Base-by-base conservation (phyloP, 2,888 invertebrate genomes). In the Stegana nigrithorax region DNA sequence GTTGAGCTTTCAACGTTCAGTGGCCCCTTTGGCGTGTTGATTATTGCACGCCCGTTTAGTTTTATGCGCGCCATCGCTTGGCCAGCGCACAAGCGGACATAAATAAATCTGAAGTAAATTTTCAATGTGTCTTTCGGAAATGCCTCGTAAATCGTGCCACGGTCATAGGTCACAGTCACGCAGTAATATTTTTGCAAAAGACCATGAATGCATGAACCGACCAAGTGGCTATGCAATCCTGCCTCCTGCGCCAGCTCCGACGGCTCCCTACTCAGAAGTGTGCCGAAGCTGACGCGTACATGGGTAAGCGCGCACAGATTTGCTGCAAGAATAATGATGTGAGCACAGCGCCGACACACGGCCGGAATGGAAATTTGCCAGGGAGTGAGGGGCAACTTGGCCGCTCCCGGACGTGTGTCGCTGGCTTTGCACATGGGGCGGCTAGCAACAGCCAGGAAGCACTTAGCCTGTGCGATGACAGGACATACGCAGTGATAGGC, bases 71-170 rank as follows among this genome's bases (percentile, higher is more conserved):
- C 25, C 23, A 39, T 29, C 14, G 36, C 27, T 50, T n/a, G n/a
- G 45, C 39, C 10, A 7, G 68, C 66, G 62, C 60, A 67, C 74
- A 61, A 62, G n/a, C n/a, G n/a, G n/a, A 68, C 75, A 75, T 75
- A 73, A 76, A 83, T 81, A 83, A 80, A 82, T 81, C 77, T 78
- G 75, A 65, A 72, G 73, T 78, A 73, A 73, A 73, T 80, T 80
- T 78, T 80, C 78, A 74, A 80, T 78, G 74, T 74, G 81, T 80
- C 80, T 80, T 80, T 71, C 69, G 78, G 80, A 80, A 76, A 80
- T 74, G 80, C 72, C 74, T 82, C 82, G 81, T 81, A 81, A 83
- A 81, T 81, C 78, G 73, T 77, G 70, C 67, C 70, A 69, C 71
- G 76, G 71, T 71, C 78, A 72, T 73, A 72, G 78, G 78, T 78